Base-by-base conservation (phyloP, 2,888 invertebrate species). In the Myopa tessellatipennis region DNA sequence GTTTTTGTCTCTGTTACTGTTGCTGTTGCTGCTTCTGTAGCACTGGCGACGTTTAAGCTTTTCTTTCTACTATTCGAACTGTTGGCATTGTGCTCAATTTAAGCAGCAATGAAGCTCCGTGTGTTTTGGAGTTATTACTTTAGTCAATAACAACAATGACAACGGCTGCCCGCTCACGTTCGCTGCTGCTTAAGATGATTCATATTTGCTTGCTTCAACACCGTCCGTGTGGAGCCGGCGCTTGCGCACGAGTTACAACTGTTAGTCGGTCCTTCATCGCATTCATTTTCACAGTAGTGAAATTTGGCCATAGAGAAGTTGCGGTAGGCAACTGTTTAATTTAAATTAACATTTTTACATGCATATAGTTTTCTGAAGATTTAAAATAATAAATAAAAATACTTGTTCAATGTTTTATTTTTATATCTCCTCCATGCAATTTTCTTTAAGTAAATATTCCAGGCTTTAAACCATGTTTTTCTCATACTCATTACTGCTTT, bases 51-150 rank as follows among this genome's bases (percentile, higher is more conserved):
- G 7, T 60, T 61, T 50, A 65, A 34, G 55, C 70, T 70, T 8
- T 36, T 52, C 65, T 72, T 38, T 38, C 12, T 63, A 38, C 8
- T 40, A 61, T 18, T 65, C 52, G 2, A 1, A 58, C 52, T 65
- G 38, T 38, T 65, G 65, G 74, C 74, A 63, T 74, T 74, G 74
- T 63, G 74, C 74, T 74, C 34, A 65, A 61, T 73, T 50, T 36
- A 65, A 74, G 72, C 60, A 60, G n/a, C 45, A 45, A 55, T n/a
- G 40, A 65, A 12, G 65, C 10, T 73, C 26, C 7, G 7, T 73
- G 8, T 12, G 50, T 52, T 34, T 74, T 26, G 14, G 34, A 74
- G 74, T 52, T 65, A 50, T 63, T 16, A 38, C n/a, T 40, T 34
- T 50, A 40, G 61, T 50, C 58, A 71, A 61, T 52, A 52, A 45